Conservation (phyloP, 2,797 vertebrate genomes). For the Saxicola maurus region DNA sequence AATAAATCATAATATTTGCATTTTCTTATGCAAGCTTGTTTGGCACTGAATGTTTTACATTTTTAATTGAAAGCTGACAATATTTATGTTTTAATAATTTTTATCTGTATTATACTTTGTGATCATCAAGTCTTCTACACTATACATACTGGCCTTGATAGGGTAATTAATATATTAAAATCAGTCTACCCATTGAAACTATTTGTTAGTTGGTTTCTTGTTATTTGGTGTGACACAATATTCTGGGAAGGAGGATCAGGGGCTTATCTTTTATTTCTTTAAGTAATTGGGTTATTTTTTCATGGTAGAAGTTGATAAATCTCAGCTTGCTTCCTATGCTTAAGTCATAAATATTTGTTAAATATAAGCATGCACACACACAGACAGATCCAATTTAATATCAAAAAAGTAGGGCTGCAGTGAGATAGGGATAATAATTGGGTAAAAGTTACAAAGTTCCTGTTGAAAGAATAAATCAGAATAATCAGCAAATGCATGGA, state of each 20-base stretch:
- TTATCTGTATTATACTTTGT: background rate
- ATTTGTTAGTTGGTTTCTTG: background rate
- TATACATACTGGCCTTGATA: background rate
- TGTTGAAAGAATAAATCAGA: background rate
- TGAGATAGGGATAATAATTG: background rate
- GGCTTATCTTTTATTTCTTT: background rate
- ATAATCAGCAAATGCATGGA: background rate
- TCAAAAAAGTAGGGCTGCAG: background rate
- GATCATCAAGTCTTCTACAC: background rate
- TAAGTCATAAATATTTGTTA: background rate
- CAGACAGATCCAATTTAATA: background rate
- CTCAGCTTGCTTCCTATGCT: background rate
- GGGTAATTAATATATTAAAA: background rate
- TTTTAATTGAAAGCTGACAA: conserved; percentile 17
- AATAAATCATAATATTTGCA: background rate
- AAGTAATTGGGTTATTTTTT: background rate
- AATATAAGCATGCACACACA: background rate
- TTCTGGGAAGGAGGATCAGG: background rate
- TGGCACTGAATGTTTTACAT: background rate
- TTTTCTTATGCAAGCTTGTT: conserved; percentile 2
- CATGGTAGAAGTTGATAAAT: background rate
- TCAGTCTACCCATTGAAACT: background rate
- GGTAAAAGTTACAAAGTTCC: background rate
- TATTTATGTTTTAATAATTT: background rate
- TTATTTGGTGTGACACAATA: background rate